Evolutionary conservation across 1,140 invertebrate genomes (phyloP).

Genomic region (Holotrichia oblita): DNA sequence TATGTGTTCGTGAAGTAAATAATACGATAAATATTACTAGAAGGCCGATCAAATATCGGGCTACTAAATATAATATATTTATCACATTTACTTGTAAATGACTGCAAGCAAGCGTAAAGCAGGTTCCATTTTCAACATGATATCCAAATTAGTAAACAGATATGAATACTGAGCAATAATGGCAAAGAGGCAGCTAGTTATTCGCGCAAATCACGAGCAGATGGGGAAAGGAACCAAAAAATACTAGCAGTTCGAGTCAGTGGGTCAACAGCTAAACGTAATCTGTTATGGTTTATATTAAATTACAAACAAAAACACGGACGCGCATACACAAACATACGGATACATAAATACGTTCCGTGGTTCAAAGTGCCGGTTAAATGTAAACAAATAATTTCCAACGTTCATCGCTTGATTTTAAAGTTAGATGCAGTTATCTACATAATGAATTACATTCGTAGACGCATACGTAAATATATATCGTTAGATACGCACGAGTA

Average conservation of each 20-base stretch:
- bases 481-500: too few relatives aligned
- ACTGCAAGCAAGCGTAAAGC: background rate
- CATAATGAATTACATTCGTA: background rate
- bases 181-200: background rate
- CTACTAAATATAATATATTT: too few relatives aligned
- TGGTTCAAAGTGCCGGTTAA: conserved; percentile 1
- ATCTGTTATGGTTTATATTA: conserved; percentile 35
- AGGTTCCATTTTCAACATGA: background rate
- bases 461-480: background rate
- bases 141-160: background rate
- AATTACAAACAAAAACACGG: conserved; percentile 23
- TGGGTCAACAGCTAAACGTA: conserved; percentile 26
- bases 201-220: background rate
- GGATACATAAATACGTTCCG: conserved; percentile 10
- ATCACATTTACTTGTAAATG: too few relatives aligned
- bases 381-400: conserved; percentile 14
- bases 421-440: conserved; percentile 5
- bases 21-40: too few relatives aligned
- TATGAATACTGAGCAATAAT: background rate
- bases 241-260: background rate
- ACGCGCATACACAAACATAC: background rate
- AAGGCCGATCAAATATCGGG: too few relatives aligned
- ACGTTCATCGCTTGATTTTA: background rate
- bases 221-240: background rate
- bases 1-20: too few relatives aligned